Percentiles rank a stretch among this genome's conserved stretches.
Evolutionary conservation across 2,888 invertebrate species (phyloP).

Genomic region (Selenia dentaria): DNA sequence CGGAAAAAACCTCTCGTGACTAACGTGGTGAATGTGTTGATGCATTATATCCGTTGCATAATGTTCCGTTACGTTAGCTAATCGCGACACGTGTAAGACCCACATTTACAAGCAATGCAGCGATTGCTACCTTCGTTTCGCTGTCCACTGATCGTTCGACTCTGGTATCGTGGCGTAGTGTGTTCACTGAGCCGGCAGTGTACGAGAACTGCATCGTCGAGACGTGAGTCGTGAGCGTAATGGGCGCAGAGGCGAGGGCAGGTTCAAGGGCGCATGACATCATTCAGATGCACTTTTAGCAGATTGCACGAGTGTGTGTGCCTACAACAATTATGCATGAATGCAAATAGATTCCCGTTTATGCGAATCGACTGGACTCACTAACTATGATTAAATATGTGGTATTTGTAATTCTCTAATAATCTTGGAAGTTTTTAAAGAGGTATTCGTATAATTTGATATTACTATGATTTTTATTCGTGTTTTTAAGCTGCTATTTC

Average conservation of each 20-base stretch:
- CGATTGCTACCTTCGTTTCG: background rate
- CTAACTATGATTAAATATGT: no score
- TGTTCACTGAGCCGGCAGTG: background rate
- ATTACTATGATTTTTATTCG: no score
- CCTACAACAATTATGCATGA: no score
- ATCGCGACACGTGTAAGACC: conserved; percentile 58
- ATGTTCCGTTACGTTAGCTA: conserved; percentile 56
- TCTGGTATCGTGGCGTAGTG: no score
- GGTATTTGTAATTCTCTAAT: no score
- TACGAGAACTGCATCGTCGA: background rate
- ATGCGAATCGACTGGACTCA: no score
- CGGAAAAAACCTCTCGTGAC: no score
- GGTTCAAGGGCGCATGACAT: conserved; percentile 53
- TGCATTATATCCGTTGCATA: conserved; percentile 56
- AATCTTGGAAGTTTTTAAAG: no score
- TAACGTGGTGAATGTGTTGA: background rate
- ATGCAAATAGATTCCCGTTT: no score
- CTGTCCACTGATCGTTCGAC: conserved; percentile 3
- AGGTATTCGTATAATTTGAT: no score
- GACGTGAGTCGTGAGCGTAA: background rate
- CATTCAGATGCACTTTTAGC: conserved; percentile 50
- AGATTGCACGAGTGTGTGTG: conserved; percentile 6
- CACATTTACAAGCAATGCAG: background rate
- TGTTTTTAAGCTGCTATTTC: no score
- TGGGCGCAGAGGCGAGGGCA: conserved; percentile 28